A percentile compares a stretch with the other conserved stretches of the same genome.
Conservation (phyloP, 1,140 invertebrate genomes). For the Papilio machaon region DNA sequence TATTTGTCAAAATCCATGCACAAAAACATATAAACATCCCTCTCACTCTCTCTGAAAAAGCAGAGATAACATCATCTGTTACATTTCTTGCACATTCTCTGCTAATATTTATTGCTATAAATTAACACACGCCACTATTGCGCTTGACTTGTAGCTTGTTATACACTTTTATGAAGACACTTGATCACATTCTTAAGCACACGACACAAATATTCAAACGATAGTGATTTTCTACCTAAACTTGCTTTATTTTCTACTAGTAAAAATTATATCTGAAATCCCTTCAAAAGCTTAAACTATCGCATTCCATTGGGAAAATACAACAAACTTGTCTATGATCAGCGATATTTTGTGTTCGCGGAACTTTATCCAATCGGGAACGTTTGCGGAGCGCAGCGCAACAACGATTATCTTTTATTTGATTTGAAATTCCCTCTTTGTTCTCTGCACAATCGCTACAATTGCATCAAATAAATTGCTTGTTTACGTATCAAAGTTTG, state of each 20-base stretch:
- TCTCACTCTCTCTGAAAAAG: too few relatives aligned
- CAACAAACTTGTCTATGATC: background rate
- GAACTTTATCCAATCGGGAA: background rate
- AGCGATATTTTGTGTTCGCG: background rate
- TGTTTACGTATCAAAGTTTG: background rate
- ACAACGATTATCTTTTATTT: conserved; percentile 1
- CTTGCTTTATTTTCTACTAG: too few relatives aligned
- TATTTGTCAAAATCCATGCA: background rate
- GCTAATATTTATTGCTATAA: too few relatives aligned
- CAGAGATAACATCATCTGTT: too few relatives aligned
- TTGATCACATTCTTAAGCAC: too few relatives aligned
- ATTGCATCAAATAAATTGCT: background rate
- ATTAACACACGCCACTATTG: too few relatives aligned
- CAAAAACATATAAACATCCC: background rate
- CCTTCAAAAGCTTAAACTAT: background rate
- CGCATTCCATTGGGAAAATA: background rate
- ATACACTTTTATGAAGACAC: too few relatives aligned
- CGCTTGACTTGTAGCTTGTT: too few relatives aligned
- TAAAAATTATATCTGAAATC: background rate
- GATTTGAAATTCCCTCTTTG: background rate
- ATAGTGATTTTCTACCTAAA: too few relatives aligned
- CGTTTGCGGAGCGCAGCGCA: background rate
- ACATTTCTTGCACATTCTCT: too few relatives aligned
- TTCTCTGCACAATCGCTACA: background rate
- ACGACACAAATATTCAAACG: too few relatives aligned